phyloP scores from a whole-genome alignment of 2,113 vertebrate species.

The Coracopsis vasa region DNA sequence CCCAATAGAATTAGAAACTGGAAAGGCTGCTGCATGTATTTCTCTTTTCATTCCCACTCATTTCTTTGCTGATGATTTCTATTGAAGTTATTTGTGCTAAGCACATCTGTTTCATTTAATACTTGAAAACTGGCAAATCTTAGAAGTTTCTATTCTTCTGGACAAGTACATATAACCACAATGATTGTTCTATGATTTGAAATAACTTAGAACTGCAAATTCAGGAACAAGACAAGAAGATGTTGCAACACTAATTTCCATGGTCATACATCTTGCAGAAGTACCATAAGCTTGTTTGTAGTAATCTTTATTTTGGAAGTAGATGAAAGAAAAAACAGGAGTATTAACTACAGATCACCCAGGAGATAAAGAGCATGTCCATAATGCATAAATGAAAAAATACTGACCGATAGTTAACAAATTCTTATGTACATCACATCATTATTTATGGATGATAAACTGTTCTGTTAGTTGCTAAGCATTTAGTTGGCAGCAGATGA shows the following conservation, averaged over 20 bases:
- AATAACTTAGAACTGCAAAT: conserved; percentile 23
- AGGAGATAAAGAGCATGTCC: conserved; percentile 8
- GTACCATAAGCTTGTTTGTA: neutral
- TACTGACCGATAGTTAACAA: conserved; percentile 28
- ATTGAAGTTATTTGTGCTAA: neutral
- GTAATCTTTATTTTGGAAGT: conserved; percentile 12
- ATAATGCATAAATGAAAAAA: neutral
- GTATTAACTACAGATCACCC: conserved; percentile 7
- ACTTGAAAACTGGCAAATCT: neutral
- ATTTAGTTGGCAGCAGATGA: conserved; percentile 40
- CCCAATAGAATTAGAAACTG: neutral
- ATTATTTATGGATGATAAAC: conserved; percentile 37
- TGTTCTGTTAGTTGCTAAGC: neutral
- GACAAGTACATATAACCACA: neutral
- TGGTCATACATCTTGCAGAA: neutral
- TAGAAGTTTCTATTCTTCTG: neutral
- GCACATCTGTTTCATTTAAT: conserved; percentile 19
- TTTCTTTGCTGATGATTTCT: neutral
- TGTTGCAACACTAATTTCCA: conserved; percentile 30
- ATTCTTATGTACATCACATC: conserved; percentile 15
- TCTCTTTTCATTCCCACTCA: neutral
- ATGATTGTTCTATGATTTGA: neutral
- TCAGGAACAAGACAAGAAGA: conserved; percentile 1
- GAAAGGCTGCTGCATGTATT: neutral
- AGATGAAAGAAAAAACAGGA: conserved; percentile 27